Conservation (phyloP, 1,140 invertebrate genomes). For the Sitodiplosis mosellana region DNA sequence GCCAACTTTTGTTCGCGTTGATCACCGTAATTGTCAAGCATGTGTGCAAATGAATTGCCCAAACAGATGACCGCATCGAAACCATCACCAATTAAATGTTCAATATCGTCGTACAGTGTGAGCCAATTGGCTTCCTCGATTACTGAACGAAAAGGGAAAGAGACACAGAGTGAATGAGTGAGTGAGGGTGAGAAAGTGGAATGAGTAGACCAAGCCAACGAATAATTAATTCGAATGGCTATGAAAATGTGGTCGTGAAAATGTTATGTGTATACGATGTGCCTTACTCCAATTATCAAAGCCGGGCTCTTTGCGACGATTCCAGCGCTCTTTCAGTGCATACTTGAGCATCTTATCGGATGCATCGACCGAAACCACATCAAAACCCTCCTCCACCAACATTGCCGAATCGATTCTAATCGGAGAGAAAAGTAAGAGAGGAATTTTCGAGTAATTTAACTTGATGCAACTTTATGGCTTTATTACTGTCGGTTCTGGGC, state of each 20-base stretch:
- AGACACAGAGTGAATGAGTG: no score
- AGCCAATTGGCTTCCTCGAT: conserved; percentile 71
- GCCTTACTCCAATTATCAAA: conserved; percentile 75
- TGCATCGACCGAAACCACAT: conserved; percentile 68
- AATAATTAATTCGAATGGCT: background rate
- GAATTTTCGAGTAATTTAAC: no score
- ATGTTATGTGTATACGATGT: conserved; percentile 6
- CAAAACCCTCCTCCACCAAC: conserved; percentile 71
- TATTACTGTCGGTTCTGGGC: no score
- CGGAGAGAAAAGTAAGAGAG: no score
- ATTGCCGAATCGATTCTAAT: conserved; percentile 72
- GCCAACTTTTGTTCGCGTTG: conserved; percentile 60
- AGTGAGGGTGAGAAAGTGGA: no score
- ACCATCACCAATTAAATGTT: conserved; percentile 33
- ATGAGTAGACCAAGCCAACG: no score
- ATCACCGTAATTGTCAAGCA: conserved; percentile 57
- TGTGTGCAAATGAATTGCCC: conserved; percentile 77
- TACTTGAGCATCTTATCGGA: conserved; percentile 85
- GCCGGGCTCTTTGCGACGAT: conserved; percentile 50
- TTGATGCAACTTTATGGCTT: no score
- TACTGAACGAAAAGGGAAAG: conserved; percentile 26
- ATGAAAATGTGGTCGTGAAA: background rate
- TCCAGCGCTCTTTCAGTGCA: conserved; percentile 68
- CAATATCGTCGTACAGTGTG: conserved; percentile 48
- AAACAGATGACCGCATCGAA: conserved; percentile 73